Evolutionary conservation across 2,113 vertebrate genomes (phyloP), one percentile per base, ranked within the genome.

Genomic region (Cairina moschata): DNA sequence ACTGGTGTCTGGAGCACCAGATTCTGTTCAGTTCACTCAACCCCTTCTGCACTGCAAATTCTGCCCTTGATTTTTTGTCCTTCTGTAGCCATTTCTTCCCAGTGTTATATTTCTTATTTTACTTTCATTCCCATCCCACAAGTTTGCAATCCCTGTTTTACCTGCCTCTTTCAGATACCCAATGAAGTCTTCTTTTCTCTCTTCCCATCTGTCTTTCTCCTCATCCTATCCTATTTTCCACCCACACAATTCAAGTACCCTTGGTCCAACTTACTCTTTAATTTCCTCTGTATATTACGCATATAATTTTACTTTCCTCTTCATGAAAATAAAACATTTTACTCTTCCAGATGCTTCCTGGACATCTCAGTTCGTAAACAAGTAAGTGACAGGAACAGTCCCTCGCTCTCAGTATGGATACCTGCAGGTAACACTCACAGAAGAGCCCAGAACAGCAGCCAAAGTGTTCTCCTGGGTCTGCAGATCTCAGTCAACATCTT

Each of bases 381-480:
- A 13, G 3, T 12, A 71, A 11, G 7, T 22, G 28, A 42, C 29
- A 67, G 59, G 20, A 13, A 8, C 8, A 58, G 0, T 56, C 7
- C 17, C 13, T 34, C 8, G 6, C 13, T 32, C 8, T 69, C 38
- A 17, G 4, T 31, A 12, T 60, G 23, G 2, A 14, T 82, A 21
- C 18, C 13, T 46, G 2, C 34, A 48, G 4, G 0, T 28, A 44
- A 3, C 12, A n/a, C 12, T 36, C 0, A 1, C 21, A 65, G 58
- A 17, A 68, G 23, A 44, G 8, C 13, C 15, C 54, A 31, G 20
- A 83, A 58, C 7, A n/a, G 22, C 17, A 90, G 22, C 2, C 3
- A 15, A 2, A 29, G 7, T 12, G 13, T 67, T 91, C 42, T 67
- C 12, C 31, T 28, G 67, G 59, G 14, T 20, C 55, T 36, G 31